Percentiles rank a stretch among this genome's conserved stretches.
phyloP scores from a whole-genome alignment of 2,888 invertebrate species.

The Mactromeris polynyma region DNA sequence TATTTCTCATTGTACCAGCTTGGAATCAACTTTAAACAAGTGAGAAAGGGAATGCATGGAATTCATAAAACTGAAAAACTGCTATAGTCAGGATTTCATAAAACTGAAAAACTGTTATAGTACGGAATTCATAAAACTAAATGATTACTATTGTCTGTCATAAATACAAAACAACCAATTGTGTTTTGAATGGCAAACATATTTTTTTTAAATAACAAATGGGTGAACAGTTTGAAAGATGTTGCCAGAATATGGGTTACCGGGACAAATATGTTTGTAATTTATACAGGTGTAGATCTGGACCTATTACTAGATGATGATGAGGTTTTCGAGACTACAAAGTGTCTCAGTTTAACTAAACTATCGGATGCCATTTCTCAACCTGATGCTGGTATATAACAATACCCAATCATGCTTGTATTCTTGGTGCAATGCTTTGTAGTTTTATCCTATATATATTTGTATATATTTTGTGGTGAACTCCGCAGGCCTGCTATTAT shows the following conservation, averaged over 20 bases:
- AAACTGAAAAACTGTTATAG: no score
- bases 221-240: neutral
- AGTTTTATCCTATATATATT: slow-evolving; percentile 23
- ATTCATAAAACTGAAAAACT: no score
- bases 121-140: no score
- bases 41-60: no score
- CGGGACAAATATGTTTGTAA: neutral
- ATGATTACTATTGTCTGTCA: no score
- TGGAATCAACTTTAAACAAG: no score
- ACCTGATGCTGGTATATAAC: slow-evolving; percentile 8
- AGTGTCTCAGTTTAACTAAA: slow-evolving; percentile 14
- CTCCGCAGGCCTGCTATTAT: slow-evolving; percentile 16
- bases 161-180: no score
- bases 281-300: slow-evolving; percentile 47
- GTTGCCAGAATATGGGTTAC: neutral
- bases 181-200: no score
- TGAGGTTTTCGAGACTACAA: slow-evolving; percentile 52
- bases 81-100: no score
- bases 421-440: slow-evolving; percentile 43
- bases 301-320: slow-evolving; percentile 45
- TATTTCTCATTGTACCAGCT: no score
- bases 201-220: no score
- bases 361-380: slow-evolving; percentile 25
- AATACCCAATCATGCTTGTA: slow-evolving; percentile 27
- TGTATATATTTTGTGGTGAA: neutral